Percentiles rank a stretch among this genome's conserved stretches.
phyloP scores from a whole-genome alignment of 2,888 invertebrate genomes.

The Aspidiotus rigidus region DNA sequence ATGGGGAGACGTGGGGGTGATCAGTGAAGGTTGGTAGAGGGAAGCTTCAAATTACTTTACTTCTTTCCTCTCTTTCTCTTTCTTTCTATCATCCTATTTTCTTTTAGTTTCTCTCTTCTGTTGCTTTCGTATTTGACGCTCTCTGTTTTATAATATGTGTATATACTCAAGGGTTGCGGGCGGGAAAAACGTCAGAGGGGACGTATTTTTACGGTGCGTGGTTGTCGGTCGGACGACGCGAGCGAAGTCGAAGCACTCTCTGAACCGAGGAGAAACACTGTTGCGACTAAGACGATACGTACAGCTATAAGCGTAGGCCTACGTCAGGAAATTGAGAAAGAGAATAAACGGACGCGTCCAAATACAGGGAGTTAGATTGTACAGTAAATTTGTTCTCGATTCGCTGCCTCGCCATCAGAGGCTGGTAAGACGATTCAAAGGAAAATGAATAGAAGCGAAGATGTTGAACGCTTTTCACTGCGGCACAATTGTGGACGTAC shows the following conservation, averaged over 20 bases:
- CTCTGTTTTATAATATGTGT: constrained; percentile 2
- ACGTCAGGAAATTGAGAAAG: constrained; percentile 16
- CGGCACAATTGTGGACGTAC: no score
- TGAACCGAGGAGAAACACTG: background rate
- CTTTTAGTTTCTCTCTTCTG: no score
- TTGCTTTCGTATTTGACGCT: background rate
- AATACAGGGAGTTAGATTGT: constrained; percentile 1
- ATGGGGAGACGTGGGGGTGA: constrained; percentile 20
- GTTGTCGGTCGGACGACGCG: constrained; percentile 23
- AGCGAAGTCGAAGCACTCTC: constrained; percentile 15
- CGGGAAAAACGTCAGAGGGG: constrained; percentile 24
- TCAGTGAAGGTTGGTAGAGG: constrained; percentile 24
- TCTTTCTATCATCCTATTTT: background rate
- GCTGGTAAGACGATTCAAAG: background rate
- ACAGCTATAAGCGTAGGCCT: background rate
- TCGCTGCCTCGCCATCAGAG: background rate
- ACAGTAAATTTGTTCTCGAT: background rate
- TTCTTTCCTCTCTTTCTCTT: constrained; percentile 6
- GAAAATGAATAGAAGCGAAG: no score
- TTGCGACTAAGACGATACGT: background rate
- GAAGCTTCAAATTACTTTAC: constrained; percentile 24
- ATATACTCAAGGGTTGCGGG: constrained; percentile 24
- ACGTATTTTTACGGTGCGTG: constrained; percentile 21
- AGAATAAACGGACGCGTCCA: no score
- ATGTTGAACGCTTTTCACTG: background rate